Conservation (phyloP, 1,140 invertebrate species). For the Drosophila ohnishii region DNA sequence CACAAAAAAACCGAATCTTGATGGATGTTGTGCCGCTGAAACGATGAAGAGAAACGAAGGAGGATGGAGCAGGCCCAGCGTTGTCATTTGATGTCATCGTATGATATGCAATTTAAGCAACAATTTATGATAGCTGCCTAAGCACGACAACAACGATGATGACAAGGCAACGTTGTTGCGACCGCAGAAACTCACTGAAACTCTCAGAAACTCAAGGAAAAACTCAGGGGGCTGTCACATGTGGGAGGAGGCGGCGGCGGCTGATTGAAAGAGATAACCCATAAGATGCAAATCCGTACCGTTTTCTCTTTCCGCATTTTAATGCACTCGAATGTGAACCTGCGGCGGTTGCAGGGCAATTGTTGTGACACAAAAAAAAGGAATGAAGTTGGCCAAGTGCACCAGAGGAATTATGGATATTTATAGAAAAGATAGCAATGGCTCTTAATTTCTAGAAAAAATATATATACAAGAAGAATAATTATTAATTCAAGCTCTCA, state of each 20-base stretch:
- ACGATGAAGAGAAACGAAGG: neutral
- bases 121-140: slow-evolving; percentile 70
- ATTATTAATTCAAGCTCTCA: slow-evolving; percentile 11
- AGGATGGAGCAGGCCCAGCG: slow-evolving; percentile 16
- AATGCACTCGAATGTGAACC: slow-evolving; percentile 13
- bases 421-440: neutral
- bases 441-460: neutral
- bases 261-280: slow-evolving; percentile 68
- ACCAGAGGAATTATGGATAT: slow-evolving; percentile 1
- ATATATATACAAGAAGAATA: neutral
- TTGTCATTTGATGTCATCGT: slow-evolving; percentile 58
- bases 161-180: slow-evolving; percentile 25
- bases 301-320: slow-evolving; percentile 35
- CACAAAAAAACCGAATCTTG: slow-evolving; percentile 28
- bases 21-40: slow-evolving; percentile 18
- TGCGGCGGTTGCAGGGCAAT: slow-evolving; percentile 19
- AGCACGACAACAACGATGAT: slow-evolving; percentile 50
- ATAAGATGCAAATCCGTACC: slow-evolving; percentile 45
- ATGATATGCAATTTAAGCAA: slow-evolving; percentile 72
- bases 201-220: slow-evolving; percentile 12
- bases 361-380: slow-evolving; percentile 29
- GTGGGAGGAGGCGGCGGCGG: slow-evolving; percentile 35
- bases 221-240: slow-evolving; percentile 11
- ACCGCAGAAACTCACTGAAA: slow-evolving; percentile 19
- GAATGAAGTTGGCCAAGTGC: slow-evolving; percentile 28